Conservation (phyloP, 2,888 invertebrate species). For the Drosophila ustulata region DNA sequence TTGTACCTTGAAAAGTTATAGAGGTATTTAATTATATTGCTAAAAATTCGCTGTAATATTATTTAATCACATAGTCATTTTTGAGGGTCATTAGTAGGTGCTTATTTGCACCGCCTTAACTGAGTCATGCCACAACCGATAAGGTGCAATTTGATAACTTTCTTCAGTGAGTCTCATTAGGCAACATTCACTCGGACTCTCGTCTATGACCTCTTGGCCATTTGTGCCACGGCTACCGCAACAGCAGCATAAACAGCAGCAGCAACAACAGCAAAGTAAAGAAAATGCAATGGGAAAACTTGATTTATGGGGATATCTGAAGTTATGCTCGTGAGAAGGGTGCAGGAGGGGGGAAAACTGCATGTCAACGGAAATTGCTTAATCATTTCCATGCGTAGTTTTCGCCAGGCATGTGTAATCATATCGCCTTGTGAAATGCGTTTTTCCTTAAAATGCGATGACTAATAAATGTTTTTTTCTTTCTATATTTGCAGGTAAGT, state of each 20-base stretch:
- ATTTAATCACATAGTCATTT: neutral
- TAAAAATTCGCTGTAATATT: neutral
- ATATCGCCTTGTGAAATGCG: constrained; percentile 57
- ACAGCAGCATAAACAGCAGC: constrained; percentile 17
- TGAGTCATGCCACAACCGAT: neutral
- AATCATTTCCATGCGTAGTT: constrained; percentile 69
- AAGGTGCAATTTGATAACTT: constrained; percentile 22
- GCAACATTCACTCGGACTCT: constrained; percentile 23
- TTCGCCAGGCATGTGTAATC: constrained; percentile 40
- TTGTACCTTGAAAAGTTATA: no score
- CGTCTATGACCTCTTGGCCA: constrained; percentile 33
- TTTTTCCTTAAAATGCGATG: constrained; percentile 37
- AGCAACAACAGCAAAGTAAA: constrained; percentile 9
- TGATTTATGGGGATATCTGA: constrained; percentile 46
- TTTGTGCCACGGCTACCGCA: constrained; percentile 10
- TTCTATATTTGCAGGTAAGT: constrained; percentile 67
- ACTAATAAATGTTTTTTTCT: constrained; percentile 54
- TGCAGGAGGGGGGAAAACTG: constrained; percentile 36
- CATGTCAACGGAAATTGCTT: constrained; percentile 74
- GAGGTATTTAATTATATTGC: no score
- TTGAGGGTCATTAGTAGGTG: neutral
- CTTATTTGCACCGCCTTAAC: neutral
- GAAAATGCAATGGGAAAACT: constrained; percentile 57
- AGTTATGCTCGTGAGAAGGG: neutral
- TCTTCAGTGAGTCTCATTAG: constrained; percentile 31